phyloP scores from a whole-genome alignment of 2,113 vertebrate species.

The Notothenia coriiceps region DNA sequence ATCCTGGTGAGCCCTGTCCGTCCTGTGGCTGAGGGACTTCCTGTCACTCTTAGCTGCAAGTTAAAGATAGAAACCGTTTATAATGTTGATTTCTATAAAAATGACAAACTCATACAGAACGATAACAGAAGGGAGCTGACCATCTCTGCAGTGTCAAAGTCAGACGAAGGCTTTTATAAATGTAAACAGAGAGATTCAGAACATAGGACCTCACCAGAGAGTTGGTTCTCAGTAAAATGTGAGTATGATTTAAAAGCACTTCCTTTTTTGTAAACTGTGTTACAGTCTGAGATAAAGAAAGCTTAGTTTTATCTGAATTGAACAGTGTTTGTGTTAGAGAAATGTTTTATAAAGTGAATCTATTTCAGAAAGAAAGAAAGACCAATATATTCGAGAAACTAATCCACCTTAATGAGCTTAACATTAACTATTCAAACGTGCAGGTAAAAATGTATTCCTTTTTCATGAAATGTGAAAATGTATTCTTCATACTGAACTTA shows the following conservation, averaged over 20 bases:
- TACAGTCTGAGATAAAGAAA: no score
- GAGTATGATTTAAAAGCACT: no score
- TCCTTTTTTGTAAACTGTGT: no score
- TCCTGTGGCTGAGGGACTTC: constrained; percentile 53
- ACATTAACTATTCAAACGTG: no score
- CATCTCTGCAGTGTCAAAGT: no score
- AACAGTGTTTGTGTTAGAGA: no score
- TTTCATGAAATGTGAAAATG: not conserved
- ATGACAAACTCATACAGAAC: constrained; percentile 42
- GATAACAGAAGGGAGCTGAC: not conserved
- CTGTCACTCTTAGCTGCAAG: constrained; percentile 59
- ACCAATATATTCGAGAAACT: no score
- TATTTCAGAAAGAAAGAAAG: no score
- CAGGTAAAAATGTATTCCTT: not conserved
- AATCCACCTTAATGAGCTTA: no score
- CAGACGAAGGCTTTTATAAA: constrained; percentile 48
- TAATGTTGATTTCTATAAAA: constrained; percentile 39
- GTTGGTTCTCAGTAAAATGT: constrained; percentile 53
- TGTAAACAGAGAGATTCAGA: constrained; percentile 20
- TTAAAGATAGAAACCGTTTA: not conserved
- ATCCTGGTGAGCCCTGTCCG: constrained; percentile 61
- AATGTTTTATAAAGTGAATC: no score
- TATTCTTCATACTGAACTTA: not conserved
- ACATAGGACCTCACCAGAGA: no score
- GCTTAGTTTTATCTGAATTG: not conserved